Base-by-base conservation (phyloP, 1,140 invertebrate species). In the Laupala kohalensis region DNA sequence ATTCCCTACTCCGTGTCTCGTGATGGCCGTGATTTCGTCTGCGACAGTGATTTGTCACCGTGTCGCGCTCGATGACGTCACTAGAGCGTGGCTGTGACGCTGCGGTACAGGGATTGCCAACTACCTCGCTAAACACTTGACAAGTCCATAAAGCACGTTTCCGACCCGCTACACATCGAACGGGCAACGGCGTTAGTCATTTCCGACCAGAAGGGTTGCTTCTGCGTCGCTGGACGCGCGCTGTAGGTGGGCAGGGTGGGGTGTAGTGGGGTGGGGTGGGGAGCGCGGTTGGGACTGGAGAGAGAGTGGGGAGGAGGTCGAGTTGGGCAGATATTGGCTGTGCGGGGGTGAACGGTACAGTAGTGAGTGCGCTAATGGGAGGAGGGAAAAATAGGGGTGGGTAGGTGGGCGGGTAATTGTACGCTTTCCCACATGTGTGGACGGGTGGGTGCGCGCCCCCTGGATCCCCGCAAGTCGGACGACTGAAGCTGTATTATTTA, bases 11-110 rank as follows among this genome's bases (percentile, higher is more conserved):
- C 37, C 37, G 37, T 53, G 37, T 53, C 37, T 53, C 37, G 37
- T 62, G 53, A 70, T 70, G 53, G 27, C 69, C 25, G 26, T 63
- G 53, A 70, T 70, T 70, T 29, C 26, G 26, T 26, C 27, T 62
- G 65, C 70, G 65, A 67, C 71, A 71, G 72, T 67, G 72, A 70
- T 71, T 73, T 71, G 73, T 74, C 71, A 63, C 69, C 71, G 25
- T 69, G 69, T 73, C 64, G 29, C 37, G n/a, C 15, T 26, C 24
- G 23, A 27, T 69, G 71, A 64, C 66, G 71, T 64, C 26, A 66
- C 27, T 27, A 13, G 29, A 37, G 71, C 67, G 67, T 72, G 62
- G 62, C 28, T 26, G 67, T 29, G 65, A 63, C 63, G 66, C 27
- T 30, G 65, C 64, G 29, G 27, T 12, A 24, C 29, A 67, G 25